Evolutionary conservation across 2,113 vertebrate genomes (phyloP).

Genomic region (Zapus hudsonius): DNA sequence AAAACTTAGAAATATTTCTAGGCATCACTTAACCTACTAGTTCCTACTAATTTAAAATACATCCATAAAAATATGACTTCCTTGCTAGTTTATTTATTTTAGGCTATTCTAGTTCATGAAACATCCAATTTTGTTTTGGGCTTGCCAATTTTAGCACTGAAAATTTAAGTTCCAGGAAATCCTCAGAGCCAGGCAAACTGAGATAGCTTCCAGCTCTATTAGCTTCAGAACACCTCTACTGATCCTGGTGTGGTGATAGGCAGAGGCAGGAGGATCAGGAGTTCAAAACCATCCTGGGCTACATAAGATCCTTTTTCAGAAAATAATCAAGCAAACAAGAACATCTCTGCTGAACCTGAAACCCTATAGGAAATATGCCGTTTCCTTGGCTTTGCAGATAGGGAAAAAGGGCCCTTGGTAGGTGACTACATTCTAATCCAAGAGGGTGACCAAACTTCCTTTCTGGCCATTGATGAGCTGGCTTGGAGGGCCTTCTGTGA

Average conservation of each 20-base stretch:
- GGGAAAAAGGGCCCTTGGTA: too few species aligned
- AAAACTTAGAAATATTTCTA: conserved; percentile 24
- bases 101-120: background rate
- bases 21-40: background rate
- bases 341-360: background rate
- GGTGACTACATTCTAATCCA: too few species aligned
- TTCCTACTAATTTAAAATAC: background rate
- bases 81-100: background rate
- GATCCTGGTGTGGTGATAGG: background rate
- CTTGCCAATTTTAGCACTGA: background rate
- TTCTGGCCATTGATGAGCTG: too few species aligned
- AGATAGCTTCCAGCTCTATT: background rate
- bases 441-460: too few species aligned
- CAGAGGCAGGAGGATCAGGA: background rate
- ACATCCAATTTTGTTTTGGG: background rate
- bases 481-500: too few species aligned
- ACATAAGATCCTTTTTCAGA: background rate
- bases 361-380: too few species aligned
- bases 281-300: background rate
- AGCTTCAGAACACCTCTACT: background rate
- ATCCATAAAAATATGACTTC: background rate
- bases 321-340: background rate
- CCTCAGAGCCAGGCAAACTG: background rate
- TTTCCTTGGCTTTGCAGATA: too few species aligned
- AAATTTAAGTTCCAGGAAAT: background rate